Evolutionary conservation across 2,888 invertebrate genomes (phyloP), one percentile per base, ranked within the genome.

Genomic region (Amiota minor): DNA sequence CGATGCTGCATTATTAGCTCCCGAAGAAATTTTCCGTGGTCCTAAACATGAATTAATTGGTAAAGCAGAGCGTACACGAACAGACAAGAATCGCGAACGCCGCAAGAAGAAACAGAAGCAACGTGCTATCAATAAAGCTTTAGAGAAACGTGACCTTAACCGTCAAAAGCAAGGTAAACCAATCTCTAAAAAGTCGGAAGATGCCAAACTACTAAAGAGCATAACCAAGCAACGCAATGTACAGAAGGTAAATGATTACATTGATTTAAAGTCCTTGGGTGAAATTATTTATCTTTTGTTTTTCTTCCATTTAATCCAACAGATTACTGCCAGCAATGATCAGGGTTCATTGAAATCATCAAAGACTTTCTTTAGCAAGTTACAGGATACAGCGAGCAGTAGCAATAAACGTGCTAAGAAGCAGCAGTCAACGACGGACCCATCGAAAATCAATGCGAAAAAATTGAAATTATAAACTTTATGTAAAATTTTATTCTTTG

Each of bases 41-140:
- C 79, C 88, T 1, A 91, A 91, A 86, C 92, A 93, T 71, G 79
- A 86, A 90, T 76, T 86, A 1, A 89, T 93, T 72, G 95, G 95
- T 35, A 94, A 94, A 89, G 92, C 93, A 12, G 99, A 99, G 90
- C 92, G 95, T 75, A 93, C 94, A 0, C 91, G 92, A 71, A 96
- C 98, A 0, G 98, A 98, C 86, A 96, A 94, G 89, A 97, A 97
- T 79, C 93, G 98, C 68, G 96, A 96, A 80, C 91, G 98, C 74
- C 92, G 98, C 80, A 93, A 93, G 88, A 97, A 97, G 91, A 98
- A 98, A 89, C 91, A 92, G 67, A 92, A 93, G 75, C 96, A 97
- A 86, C 91, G 91, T 49, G 90, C 91, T 74, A 89, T 92, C 74
- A 88, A 93, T 87, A 86, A 91, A 84, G 87, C 89, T 35, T 75